Percentiles rank a stretch among this genome's conserved stretches.
Evolutionary conservation across 2,888 invertebrate genomes (phyloP).

Genomic region (Microplitis manilae): DNA sequence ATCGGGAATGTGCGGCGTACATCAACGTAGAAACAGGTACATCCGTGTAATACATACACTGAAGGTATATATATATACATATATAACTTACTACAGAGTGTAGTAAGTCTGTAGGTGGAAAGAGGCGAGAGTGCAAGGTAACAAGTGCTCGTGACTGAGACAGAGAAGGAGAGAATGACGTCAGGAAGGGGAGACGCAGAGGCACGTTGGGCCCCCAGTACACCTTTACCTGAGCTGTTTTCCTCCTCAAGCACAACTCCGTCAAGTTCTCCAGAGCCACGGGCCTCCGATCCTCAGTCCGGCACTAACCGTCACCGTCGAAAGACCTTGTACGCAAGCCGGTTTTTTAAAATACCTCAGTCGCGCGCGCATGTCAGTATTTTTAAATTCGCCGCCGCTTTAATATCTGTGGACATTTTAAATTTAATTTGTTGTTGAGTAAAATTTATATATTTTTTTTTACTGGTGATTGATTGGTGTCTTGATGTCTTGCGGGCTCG

Average conservation of each 20-base stretch:
- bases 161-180: conserved; percentile 27
- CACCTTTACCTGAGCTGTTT: conserved; percentile 34
- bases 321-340: conserved; percentile 40
- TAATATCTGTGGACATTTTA: background rate
- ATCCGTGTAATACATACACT: background rate
- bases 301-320: conserved; percentile 63
- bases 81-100: too few relatives aligned
- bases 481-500: too few relatives aligned
- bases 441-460: too few relatives aligned
- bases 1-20: conserved; percentile 27
- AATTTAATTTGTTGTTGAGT: too few relatives aligned
- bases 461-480: too few relatives aligned
- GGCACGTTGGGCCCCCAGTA: conserved; percentile 40
- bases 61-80: background rate
- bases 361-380: conserved; percentile 10
- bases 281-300: conserved; percentile 59
- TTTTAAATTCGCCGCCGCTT: conserved; percentile 30
- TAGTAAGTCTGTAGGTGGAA: conserved; percentile 21
- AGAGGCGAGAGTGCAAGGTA: conserved; percentile 44
- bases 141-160: conserved; percentile 32
- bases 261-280: conserved; percentile 41
- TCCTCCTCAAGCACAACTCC: conserved; percentile 18
- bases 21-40: background rate
- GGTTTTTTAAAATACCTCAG: background rate
- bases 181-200: conserved; percentile 32